Conservation (phyloP, 2,888 invertebrate species). For the Nomada fabriciana region DNA sequence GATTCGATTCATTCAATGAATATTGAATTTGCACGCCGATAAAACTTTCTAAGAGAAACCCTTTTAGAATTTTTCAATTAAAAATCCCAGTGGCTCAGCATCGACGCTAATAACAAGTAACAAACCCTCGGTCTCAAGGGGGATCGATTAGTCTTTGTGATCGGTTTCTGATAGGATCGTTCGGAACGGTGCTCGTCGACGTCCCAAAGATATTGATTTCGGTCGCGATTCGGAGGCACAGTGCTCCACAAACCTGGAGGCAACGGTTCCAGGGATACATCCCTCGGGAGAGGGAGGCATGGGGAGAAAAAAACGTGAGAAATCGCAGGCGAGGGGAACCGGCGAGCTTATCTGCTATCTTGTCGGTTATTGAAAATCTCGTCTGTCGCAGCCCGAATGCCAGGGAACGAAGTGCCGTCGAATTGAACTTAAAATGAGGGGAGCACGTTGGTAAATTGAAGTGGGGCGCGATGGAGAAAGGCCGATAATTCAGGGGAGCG, state of each 20-base stretch:
- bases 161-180: conserved; percentile 54
- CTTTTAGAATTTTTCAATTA: background rate
- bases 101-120: conserved; percentile 10
- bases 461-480: background rate
- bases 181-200: conserved; percentile 27
- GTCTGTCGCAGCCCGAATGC: background rate
- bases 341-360: conserved; percentile 64
- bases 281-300: conserved; percentile 29
- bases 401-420: conserved; percentile 32
- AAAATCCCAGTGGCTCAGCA: background rate
- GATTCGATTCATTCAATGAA: too few species aligned
- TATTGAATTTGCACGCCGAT: background rate
- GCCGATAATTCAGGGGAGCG: conserved; percentile 5
- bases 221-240: conserved; percentile 58
- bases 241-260: conserved; percentile 46
- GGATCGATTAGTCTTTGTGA: conserved; percentile 44
- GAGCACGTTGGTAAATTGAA: background rate
- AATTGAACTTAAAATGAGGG: background rate
- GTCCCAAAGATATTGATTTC: conserved; percentile 67
- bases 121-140: background rate
- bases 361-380: conserved; percentile 69
- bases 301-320: conserved; percentile 60
- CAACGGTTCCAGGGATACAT: conserved; percentile 52
- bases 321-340: conserved; percentile 61
- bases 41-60: background rate